These are phyloP conservation scores for Helleia helle DNA, from an alignment of 2,888 invertebrate species.

Conservation along the genomic window DNA sequence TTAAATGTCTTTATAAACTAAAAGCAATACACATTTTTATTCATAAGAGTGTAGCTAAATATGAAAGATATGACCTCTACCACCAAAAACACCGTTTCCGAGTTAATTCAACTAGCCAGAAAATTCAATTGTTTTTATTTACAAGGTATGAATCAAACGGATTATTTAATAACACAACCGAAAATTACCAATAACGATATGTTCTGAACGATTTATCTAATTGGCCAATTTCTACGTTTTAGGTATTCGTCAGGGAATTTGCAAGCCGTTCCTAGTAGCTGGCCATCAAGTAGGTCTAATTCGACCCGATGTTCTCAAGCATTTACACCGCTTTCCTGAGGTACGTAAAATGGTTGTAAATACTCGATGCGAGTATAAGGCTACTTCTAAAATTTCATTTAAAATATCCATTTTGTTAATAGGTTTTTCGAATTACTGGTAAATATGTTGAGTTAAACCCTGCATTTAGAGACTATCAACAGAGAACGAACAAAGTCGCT, in stretches of 20 bases:
- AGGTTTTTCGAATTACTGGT: slow-evolving; percentile 82
- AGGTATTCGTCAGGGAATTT: slow-evolving; percentile 86
- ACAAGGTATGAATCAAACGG: slow-evolving; percentile 77
- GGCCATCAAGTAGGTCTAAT: slow-evolving; percentile 93
- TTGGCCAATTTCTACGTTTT: too few species aligned
- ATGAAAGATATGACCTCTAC: slow-evolving; percentile 68
- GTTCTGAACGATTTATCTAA: slow-evolving; percentile 13
- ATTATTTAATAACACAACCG: too few species aligned
- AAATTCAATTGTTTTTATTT: slow-evolving; percentile 93
- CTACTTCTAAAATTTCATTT: too few species aligned
- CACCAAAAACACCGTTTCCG: slow-evolving; percentile 57
- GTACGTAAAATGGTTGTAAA: slow-evolving; percentile 67
- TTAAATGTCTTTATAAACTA: slow-evolving; percentile 4
- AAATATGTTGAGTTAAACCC: slow-evolving; percentile 88
- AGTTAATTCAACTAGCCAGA: slow-evolving; percentile 84
- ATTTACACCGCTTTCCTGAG: slow-evolving; percentile 87
- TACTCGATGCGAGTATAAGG: too few species aligned
- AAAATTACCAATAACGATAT: too few species aligned
- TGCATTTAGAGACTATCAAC: slow-evolving; percentile 88
- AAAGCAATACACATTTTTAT: background rate
- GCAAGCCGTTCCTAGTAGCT: slow-evolving; percentile 90
- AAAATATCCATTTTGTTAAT: slow-evolving; percentile 8
- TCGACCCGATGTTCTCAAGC: slow-evolving; percentile 86
- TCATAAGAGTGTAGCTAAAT: slow-evolving; percentile 22
- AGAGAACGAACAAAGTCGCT: slow-evolving; percentile 84